A percentile compares a stretch with the other conserved stretches of the same genome.
These are phyloP conservation scores for Pteronotus mesoamericanus DNA, from an alignment of 2,797 vertebrate species.

Conservation along the genomic window DNA sequence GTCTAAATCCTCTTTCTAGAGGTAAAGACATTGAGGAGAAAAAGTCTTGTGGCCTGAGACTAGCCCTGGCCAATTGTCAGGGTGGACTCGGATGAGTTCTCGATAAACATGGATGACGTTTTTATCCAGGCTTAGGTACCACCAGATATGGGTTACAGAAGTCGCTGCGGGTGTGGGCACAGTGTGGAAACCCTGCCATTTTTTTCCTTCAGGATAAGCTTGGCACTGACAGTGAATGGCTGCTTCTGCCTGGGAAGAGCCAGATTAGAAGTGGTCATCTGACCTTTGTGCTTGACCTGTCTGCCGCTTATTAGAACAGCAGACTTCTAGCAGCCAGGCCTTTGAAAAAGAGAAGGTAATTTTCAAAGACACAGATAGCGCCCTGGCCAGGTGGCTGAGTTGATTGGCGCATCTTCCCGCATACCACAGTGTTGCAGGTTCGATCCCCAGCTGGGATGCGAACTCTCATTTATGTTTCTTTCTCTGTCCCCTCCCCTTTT, in stretches of 20 bases:
- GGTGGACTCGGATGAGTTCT: constrained; percentile 6
- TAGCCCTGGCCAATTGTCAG: background rate
- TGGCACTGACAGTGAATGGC: background rate
- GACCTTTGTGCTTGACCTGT: background rate
- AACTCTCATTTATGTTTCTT: background rate
- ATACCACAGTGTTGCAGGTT: background rate
- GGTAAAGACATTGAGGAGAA: background rate
- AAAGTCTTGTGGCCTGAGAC: background rate
- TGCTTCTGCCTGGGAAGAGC: background rate
- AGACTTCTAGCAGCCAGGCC: background rate
- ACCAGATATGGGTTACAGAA: background rate
- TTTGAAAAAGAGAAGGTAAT: constrained; percentile 43
- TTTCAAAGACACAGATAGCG: background rate
- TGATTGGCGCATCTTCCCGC: too few species aligned
- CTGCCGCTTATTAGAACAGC: background rate
- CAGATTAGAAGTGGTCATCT: background rate
- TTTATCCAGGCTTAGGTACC: constrained; percentile 29
- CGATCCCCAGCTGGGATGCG: background rate
- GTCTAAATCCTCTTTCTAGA: background rate
- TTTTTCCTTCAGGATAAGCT: background rate
- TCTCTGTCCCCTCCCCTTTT: too few species aligned
- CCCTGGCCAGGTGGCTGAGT: too few species aligned
- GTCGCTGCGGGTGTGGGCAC: background rate
- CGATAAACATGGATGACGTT: background rate
- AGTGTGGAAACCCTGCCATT: background rate